These are phyloP conservation scores for Neosalanx taihuensis DNA, from an alignment of 2,797 vertebrate genomes.

Conservation along the genomic window DNA sequence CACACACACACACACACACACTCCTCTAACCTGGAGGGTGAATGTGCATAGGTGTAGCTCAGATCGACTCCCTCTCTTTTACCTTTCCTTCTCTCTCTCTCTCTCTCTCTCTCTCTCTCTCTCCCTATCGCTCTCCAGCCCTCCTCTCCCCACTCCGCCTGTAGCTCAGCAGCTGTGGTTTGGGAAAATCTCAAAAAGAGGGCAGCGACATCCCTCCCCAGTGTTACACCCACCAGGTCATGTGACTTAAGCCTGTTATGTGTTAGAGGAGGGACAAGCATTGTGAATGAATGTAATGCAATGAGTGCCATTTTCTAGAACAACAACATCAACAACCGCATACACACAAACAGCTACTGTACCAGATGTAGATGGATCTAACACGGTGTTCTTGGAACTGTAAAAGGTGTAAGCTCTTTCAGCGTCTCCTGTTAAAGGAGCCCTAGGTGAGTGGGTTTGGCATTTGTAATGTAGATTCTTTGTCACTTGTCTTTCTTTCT, in stretches of 20 bases:
- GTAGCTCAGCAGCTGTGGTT: conserved; percentile 21
- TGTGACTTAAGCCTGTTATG: conserved; percentile 27
- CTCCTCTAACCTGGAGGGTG: conserved; percentile 30
- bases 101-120: background rate
- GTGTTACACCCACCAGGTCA: conserved; percentile 33
- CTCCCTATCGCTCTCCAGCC: background rate
- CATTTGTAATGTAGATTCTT: conserved; percentile 81
- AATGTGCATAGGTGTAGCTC: conserved; percentile 46
- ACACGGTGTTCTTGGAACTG: conserved; percentile 47
- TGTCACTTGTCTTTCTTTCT: conserved; percentile 83
- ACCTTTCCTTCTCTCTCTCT: background rate
- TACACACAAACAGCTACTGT: conserved; percentile 23
- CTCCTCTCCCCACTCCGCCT: too few relatives aligned
- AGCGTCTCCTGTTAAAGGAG: conserved; percentile 55
- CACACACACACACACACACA: background rate
- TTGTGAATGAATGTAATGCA: conserved; percentile 75
- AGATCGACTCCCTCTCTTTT: conserved; percentile 9
- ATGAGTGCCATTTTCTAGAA: conserved; percentile 70
- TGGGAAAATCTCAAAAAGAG: conserved; percentile 39
- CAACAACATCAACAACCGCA: conserved; percentile 52
- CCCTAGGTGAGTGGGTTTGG: conserved; percentile 67
- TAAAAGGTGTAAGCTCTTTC: conserved; percentile 56
- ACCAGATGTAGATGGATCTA: conserved; percentile 55
- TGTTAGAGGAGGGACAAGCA: conserved; percentile 43
- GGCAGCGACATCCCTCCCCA: too few relatives aligned